phyloP scores from a whole-genome alignment of 2,888 invertebrate species.

The Busseola fusca region DNA sequence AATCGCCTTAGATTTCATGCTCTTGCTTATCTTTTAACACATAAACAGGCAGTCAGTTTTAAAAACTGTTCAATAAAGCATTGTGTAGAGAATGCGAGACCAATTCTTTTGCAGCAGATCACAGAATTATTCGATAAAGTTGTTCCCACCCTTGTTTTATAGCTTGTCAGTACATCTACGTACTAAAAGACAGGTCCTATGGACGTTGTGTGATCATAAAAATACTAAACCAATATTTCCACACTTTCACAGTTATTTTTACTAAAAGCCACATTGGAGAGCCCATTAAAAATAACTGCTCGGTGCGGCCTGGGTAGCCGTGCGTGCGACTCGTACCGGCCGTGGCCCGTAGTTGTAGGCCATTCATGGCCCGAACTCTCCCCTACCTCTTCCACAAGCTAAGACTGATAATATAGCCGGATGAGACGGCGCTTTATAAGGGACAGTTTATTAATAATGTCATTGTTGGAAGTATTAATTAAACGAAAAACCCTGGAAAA shows the following conservation, averaged over 20 bases:
- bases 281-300: constrained; percentile 55
- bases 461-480: background rate
- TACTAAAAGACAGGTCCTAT: background rate
- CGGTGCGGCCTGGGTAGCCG: constrained; percentile 18
- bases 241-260: constrained; percentile 30
- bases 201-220: constrained; percentile 1
- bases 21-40: no score
- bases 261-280: constrained; percentile 42
- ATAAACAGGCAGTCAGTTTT: no score
- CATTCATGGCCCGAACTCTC: constrained; percentile 48
- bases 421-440: background rate
- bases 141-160: background rate
- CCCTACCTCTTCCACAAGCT: background rate
- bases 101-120: background rate
- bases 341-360: constrained; percentile 34
- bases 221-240: constrained; percentile 9
- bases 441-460: constrained; percentile 22
- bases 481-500: background rate
- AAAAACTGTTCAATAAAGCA: no score
- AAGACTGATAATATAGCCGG: constrained; percentile 39
- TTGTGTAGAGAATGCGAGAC: no score
- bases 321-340: constrained; percentile 41
- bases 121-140: background rate
- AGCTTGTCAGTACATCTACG: background rate
- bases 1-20: no score